These are phyloP conservation scores for Gortyna flavago DNA, from an alignment of 2,888 invertebrate genomes.

Conservation along the genomic window DNA sequence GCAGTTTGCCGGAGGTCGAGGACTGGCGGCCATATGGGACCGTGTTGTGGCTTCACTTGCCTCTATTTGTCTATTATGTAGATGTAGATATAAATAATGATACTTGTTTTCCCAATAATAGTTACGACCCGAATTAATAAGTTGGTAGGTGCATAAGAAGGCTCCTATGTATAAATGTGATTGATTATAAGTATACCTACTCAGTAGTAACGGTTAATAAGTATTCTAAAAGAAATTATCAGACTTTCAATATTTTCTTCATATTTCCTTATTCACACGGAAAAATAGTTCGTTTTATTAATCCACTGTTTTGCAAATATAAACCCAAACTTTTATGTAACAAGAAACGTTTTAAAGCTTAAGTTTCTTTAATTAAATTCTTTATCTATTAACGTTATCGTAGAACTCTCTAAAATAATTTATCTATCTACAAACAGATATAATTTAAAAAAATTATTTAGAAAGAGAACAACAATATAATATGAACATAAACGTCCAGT, in stretches of 20 bases:
- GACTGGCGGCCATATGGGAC: slow-evolving; percentile 74
- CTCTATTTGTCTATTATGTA: slow-evolving; percentile 20
- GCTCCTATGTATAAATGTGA: background rate
- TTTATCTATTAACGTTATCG: background rate
- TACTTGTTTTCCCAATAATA: background rate
- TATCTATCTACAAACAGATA: background rate
- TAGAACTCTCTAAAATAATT: background rate
- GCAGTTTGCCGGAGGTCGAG: slow-evolving; percentile 73
- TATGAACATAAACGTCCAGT: slow-evolving; percentile 52
- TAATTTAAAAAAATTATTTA: slow-evolving; percentile 23
- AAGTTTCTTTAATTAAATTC: background rate
- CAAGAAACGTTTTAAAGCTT: too few relatives aligned
- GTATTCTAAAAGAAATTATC: too few relatives aligned
- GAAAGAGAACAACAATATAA: slow-evolving; percentile 23
- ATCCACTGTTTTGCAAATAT: background rate
- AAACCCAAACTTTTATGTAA: background rate
- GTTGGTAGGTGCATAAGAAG: background rate
- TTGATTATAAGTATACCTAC: too few relatives aligned
- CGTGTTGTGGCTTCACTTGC: slow-evolving; percentile 66
- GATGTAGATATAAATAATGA: slow-evolving; percentile 5
- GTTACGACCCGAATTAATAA: background rate
- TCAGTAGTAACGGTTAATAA: too few relatives aligned
- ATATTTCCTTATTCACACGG: background rate
- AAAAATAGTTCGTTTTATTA: background rate
- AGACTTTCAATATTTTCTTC: too few relatives aligned